Conservation (phyloP, 2,113 vertebrate species). For the Lamprologus sp. region DNA sequence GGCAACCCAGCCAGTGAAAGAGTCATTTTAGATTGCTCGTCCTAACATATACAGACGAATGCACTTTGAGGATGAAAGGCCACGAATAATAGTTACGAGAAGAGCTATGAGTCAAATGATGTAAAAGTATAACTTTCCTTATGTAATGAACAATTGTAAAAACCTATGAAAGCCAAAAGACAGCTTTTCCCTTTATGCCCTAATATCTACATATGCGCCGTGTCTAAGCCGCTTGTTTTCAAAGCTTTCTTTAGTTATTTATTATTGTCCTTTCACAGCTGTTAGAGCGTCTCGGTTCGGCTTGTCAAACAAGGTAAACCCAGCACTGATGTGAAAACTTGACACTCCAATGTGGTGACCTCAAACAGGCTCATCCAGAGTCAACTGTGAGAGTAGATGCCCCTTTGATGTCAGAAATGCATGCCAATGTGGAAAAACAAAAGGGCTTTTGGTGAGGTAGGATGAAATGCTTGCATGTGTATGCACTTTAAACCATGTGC, state of each 20-base stretch:
- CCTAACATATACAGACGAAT: background rate
- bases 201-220: background rate
- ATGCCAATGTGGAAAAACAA: slow-evolving; percentile 47
- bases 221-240: slow-evolving; percentile 8
- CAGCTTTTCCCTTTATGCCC: background rate
- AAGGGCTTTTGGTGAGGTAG: slow-evolving; percentile 19
- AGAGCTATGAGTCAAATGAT: background rate
- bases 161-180: slow-evolving; percentile 1
- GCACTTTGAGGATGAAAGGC: background rate
- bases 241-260: slow-evolving; percentile 15
- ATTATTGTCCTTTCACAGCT: slow-evolving; percentile 31
- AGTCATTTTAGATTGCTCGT: slow-evolving; percentile 55
- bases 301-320: slow-evolving; percentile 62
- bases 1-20: slow-evolving; percentile 40
- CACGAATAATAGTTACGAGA: background rate
- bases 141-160: background rate
- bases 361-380: slow-evolving; percentile 57
- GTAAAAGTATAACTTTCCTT: background rate
- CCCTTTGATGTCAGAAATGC: slow-evolving; percentile 56
- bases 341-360: slow-evolving; percentile 63
- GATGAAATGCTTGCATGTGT: slow-evolving; percentile 48
- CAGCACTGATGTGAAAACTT: slow-evolving; percentile 51
- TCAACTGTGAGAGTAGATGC: slow-evolving; percentile 51
- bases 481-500: slow-evolving; percentile 20
- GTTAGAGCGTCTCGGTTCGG: slow-evolving; percentile 26